Evolutionary conservation across 2,797 vertebrate genomes (phyloP), one percentile per base, ranked within the genome.

Genomic region (Sebastes ruberrimus): DNA sequence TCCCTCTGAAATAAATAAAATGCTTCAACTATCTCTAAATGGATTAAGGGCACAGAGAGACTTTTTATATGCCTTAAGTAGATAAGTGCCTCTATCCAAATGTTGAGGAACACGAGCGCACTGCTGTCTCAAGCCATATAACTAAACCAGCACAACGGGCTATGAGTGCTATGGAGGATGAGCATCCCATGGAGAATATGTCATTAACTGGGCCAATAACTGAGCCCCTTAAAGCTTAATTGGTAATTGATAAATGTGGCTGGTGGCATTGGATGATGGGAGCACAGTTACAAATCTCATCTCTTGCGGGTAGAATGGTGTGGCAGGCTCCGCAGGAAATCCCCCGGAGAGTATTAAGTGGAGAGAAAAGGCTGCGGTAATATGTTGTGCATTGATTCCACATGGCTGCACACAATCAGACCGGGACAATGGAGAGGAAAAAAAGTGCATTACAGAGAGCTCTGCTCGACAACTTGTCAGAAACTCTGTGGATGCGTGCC

Each of bases 361-460:
- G 71, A 87, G 71, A 88, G 87, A 90, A 93, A 94, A 90, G 93
- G 74, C 88, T 85, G 87, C 60, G 14, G 90, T 89, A 87, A 92
- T 92, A 92, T 89, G 90, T 85, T 85, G 88, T 65, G 84, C 91
- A 93, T 75, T 81, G 86, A 90, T 92, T 94, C 93, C 91, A 90
- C 90, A 83, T 86, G 92, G 88, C 91, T 88, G 89, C 89, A 93
- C 92, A 93, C 87, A 91, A 93, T 92, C 86, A 90, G 81, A 84
- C 56, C 20, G n/a, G 83, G 85, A 90, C 81, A 89, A 86, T 79
- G 66, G 55, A 76, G 55, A 76, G 16, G n/a, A 32, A 61, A 55
- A 75, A 83, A 84, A 74, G 86, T 79, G 81, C 68, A 71, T 89
- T 78, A 79, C 78, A 86, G 69, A 62, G 72, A 2, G 55, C 42